A percentile compares a stretch with the other conserved stretches of the same genome.
Evolutionary conservation across 2,888 invertebrate species (phyloP).

Genomic region (Nudaria mundana): DNA sequence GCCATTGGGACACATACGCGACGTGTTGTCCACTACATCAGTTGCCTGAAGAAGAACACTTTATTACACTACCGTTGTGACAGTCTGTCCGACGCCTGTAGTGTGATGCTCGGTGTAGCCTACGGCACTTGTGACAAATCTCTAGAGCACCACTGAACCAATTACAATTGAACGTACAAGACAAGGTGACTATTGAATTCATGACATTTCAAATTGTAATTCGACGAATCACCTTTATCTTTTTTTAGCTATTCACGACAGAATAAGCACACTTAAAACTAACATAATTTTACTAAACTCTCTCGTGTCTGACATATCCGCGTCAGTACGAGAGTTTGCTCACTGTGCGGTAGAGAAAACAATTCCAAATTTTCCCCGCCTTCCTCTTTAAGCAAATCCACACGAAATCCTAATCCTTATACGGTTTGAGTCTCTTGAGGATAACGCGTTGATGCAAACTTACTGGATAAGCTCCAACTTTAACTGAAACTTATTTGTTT

Average conservation of each 20-base stretch:
- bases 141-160: too few relatives aligned
- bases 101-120: too few relatives aligned
- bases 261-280: constrained; percentile 34
- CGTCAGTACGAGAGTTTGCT: constrained; percentile 41
- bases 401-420: constrained; percentile 71
- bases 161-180: too few relatives aligned
- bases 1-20: too few relatives aligned
- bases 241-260: constrained; percentile 26
- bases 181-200: too few relatives aligned
- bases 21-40: too few relatives aligned
- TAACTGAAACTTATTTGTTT: constrained; percentile 29
- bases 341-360: constrained; percentile 63
- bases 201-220: too few relatives aligned
- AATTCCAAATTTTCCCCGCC: constrained; percentile 67
- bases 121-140: too few relatives aligned
- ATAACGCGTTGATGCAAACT: constrained; percentile 48
- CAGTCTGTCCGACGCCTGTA: too few relatives aligned
- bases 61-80: too few relatives aligned
- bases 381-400: constrained; percentile 70
- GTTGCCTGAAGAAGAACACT: too few relatives aligned
- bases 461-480: constrained; percentile 40
- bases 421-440: constrained; percentile 55
- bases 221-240: too few relatives aligned
- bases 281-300: constrained; percentile 47
- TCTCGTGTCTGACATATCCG: constrained; percentile 48